Evolutionary conservation across 2,797 vertebrate species (phyloP).

Genomic region (Sorex maritimensis): DNA sequence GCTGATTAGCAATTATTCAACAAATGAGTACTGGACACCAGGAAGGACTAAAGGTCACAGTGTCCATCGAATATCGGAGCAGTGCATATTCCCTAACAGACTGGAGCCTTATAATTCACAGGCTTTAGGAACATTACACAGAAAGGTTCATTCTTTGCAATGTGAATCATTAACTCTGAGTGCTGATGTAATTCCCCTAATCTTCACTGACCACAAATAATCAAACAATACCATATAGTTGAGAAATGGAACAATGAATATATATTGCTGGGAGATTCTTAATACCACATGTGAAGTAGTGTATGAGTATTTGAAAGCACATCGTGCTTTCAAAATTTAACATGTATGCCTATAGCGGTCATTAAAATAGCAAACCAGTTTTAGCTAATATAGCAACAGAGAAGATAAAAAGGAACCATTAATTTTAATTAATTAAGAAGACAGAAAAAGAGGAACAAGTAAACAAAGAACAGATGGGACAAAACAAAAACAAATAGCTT

Average conservation of each 20-base stretch:
- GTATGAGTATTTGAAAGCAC: constrained; percentile 1
- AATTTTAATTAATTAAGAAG: constrained; percentile 47
- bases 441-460: constrained; percentile 40
- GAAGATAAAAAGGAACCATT: constrained; percentile 1
- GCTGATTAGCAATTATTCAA: background rate
- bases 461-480: constrained; percentile 49
- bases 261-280: background rate
- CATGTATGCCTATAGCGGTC: constrained; percentile 5
- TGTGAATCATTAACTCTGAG: constrained; percentile 6
- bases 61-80: background rate
- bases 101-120: background rate
- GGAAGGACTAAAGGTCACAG: constrained; percentile 26
- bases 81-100: background rate
- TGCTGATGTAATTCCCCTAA: background rate
- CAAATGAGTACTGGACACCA: background rate
- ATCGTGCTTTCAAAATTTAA: constrained; percentile 1
- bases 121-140: background rate
- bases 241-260: constrained; percentile 40
- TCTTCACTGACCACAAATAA: constrained; percentile 18
- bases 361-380: constrained; percentile 54
- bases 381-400: constrained; percentile 9
- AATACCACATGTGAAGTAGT: background rate
- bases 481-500: constrained; percentile 57
- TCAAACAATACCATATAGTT: background rate
- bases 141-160: background rate